phyloP scores from a whole-genome alignment of 2,888 invertebrate genomes.

The Morpho deidamia region DNA sequence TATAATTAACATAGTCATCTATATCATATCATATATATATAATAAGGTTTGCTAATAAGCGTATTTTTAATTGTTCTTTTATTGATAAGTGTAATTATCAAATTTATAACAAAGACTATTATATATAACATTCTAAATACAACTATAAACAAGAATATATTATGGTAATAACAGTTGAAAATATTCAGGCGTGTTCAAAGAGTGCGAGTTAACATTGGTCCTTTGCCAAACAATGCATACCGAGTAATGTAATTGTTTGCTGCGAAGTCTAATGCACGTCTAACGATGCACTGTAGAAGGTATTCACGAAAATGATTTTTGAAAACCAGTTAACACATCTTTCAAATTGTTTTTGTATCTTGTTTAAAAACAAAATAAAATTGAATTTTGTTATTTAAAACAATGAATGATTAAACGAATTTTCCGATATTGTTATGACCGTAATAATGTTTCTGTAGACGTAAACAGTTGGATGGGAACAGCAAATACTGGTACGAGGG shows the following conservation, averaged over 20 bases:
- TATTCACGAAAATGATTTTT: conserved; percentile 4
- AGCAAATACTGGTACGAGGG: conserved; percentile 48
- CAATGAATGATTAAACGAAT: conserved; percentile 2
- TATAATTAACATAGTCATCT: no score
- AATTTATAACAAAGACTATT: no score
- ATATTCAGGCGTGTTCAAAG: conserved; percentile 55
- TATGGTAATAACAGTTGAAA: conserved; percentile 56
- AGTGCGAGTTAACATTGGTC: conserved; percentile 56
- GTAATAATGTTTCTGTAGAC: conserved; percentile 26
- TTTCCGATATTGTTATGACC: conserved; percentile 9
- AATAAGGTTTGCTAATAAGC: no score
- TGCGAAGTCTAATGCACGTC: conserved; percentile 23
- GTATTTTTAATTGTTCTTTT: no score
- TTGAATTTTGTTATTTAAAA: conserved; percentile 1
- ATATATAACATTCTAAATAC: background rate
- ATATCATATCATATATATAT: no score
- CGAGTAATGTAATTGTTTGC: conserved; percentile 42
- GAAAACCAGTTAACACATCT: no score
- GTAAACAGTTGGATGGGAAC: conserved; percentile 51
- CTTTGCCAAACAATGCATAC: conserved; percentile 63
- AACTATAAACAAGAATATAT: conserved; percentile 52
- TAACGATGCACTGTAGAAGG: conserved; percentile 15
- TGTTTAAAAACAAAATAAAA: background rate
- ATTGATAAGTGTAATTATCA: no score
- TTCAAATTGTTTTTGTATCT: no score